A percentile compares a stretch with the other conserved stretches of the same genome.
Evolutionary conservation across 2,113 vertebrate species (phyloP).

Genomic region (Melospiza georgiana): DNA sequence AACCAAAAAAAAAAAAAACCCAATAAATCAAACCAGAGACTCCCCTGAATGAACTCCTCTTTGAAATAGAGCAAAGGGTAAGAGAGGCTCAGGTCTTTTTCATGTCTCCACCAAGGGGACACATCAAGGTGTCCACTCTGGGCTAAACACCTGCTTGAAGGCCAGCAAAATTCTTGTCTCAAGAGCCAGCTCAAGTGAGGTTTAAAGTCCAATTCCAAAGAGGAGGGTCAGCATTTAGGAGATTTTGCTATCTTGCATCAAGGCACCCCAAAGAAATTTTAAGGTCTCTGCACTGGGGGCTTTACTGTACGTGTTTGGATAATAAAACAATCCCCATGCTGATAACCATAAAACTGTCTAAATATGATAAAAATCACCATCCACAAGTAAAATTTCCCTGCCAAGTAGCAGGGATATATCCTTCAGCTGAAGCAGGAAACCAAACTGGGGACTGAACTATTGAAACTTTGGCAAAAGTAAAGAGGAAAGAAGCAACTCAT

Average conservation of each 20-base stretch:
- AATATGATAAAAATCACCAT: not conserved
- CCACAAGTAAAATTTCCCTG: not conserved
- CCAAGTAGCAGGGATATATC: not conserved
- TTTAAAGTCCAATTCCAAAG: not conserved
- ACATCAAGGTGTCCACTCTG: not conserved
- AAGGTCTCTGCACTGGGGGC: not conserved
- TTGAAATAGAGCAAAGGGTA: not conserved
- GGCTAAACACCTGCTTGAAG: not conserved
- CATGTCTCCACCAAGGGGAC: not conserved
- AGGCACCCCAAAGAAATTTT: not conserved
- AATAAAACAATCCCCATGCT: not conserved
- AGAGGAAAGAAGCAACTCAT: not conserved
- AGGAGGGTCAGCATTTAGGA: not conserved
- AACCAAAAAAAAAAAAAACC: not conserved
- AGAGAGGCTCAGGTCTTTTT: not conserved
- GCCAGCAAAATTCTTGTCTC: not conserved
- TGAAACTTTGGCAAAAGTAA: not conserved
- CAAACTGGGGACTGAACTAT: not conserved
- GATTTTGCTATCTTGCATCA: not conserved
- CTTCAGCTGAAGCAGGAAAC: not conserved
- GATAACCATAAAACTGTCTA: not conserved
- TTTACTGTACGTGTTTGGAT: not conserved
- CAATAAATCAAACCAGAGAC: not conserved
- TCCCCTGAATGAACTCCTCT: not conserved
- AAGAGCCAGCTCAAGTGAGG: not conserved